Conservation (phyloP, 2,888 invertebrate genomes). For the Drosophila setosimentum region DNA sequence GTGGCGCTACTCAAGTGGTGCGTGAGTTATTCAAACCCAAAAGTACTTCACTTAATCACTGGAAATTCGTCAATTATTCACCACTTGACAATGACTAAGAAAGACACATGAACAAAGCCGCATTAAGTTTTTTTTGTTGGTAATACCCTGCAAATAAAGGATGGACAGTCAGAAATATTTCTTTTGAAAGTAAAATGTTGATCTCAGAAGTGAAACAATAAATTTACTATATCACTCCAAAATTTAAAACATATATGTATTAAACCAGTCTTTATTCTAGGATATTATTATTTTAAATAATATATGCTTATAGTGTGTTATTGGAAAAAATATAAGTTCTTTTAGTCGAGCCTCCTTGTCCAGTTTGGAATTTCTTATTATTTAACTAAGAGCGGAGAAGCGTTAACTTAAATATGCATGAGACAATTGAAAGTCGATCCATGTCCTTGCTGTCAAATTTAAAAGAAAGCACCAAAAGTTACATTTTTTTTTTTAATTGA, state of each 20-base stretch:
- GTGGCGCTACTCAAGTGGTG: constrained; percentile 20
- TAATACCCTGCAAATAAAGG: neutral
- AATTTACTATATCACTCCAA: neutral
- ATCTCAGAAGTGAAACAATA: neutral
- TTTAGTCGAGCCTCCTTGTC: neutral
- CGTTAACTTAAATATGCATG: constrained; percentile 37
- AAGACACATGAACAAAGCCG: constrained; percentile 22
- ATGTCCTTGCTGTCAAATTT: constrained; percentile 23
- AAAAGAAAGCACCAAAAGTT: constrained; percentile 12
- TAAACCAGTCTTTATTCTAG: too few relatives aligned
- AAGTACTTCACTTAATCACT: constrained; percentile 61
- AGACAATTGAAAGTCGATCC: constrained; percentile 39
- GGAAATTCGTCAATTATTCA: constrained; percentile 61
- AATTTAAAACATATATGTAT: too few relatives aligned
- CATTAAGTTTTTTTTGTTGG: constrained; percentile 9
- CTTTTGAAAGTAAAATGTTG: neutral
- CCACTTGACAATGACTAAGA: constrained; percentile 38
- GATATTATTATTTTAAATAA: neutral
- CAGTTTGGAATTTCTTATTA: neutral
- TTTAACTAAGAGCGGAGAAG: neutral
- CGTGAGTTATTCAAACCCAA: constrained; percentile 44
- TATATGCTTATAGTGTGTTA: neutral
- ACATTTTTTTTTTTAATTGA: constrained; percentile 60
- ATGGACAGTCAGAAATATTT: neutral
- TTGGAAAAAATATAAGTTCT: neutral